Percentiles rank a stretch among this genome's conserved stretches.
Evolutionary conservation across 2,113 vertebrate species (phyloP).

Genomic region (Grus americana): DNA sequence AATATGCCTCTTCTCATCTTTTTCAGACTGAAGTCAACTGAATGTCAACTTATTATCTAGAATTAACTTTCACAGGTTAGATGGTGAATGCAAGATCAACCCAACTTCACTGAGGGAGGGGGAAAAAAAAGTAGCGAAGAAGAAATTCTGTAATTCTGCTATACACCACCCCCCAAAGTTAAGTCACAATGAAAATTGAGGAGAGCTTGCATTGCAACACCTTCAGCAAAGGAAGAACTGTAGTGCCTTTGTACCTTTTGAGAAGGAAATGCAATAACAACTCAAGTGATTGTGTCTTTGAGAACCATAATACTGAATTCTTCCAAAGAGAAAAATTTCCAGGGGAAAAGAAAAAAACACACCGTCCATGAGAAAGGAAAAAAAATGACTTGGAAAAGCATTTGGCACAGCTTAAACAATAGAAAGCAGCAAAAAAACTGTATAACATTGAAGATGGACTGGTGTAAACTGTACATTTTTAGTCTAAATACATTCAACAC

Average conservation of each 20-base stretch:
- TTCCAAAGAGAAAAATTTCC: background rate
- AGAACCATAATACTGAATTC: background rate
- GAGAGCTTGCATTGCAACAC: background rate
- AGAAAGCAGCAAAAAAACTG: slow-evolving; percentile 12
- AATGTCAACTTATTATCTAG: background rate
- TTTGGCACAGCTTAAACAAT: background rate
- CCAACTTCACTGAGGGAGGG: background rate
- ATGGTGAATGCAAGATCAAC: background rate
- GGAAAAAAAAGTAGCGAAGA: background rate
- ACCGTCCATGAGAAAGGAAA: background rate
- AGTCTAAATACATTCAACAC: slow-evolving; percentile 28
- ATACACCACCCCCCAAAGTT: background rate
- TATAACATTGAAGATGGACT: background rate
- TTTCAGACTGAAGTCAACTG: background rate
- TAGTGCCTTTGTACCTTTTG: background rate
- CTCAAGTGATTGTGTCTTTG: background rate
- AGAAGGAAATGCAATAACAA: background rate
- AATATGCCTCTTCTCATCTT: background rate
- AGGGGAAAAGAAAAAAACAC: background rate
- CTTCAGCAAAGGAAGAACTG: background rate
- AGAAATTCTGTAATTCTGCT: background rate
- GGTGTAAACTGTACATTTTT: slow-evolving; percentile 21
- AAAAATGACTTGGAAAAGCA: background rate
- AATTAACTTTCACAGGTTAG: background rate
- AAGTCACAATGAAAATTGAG: background rate